Percentiles rank a stretch among this genome's conserved stretches.
These are phyloP conservation scores for Cardiocondyla obscurior DNA, from an alignment of 1,140 invertebrate genomes.

Conservation along the genomic window DNA sequence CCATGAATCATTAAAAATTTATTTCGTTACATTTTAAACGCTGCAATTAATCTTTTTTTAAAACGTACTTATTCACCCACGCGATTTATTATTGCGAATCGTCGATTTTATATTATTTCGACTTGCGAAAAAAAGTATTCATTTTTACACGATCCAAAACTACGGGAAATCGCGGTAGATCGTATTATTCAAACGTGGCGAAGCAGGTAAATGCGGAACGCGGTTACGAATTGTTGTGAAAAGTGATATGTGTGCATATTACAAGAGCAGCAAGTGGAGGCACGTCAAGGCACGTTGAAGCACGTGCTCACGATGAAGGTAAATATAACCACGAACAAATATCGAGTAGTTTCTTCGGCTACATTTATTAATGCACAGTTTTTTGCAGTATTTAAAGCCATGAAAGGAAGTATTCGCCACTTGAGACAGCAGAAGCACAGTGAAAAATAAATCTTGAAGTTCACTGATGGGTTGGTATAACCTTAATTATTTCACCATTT, in stretches of 20 bases:
- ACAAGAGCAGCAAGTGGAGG: no score
- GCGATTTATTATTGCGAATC: not conserved
- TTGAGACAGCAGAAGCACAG: not conserved
- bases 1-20: not conserved
- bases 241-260: no score
- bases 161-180: slow-evolving; percentile 44
- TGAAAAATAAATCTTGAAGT: not conserved
- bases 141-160: slow-evolving; percentile 64
- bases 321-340: no score
- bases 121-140: slow-evolving; percentile 59
- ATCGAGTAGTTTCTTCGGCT: no score
- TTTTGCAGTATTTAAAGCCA: not conserved
- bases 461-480: not conserved
- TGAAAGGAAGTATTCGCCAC: not conserved
- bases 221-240: no score
- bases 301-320: no score
- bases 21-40: not conserved
- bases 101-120: slow-evolving; percentile 41
- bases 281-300: no score
- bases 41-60: not conserved
- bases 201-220: no score
- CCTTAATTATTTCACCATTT: no score
- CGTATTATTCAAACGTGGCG: no score
- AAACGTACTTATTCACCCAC: not conserved
- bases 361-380: not conserved